Conservation (phyloP, 2,797 vertebrate species). For the Alectoris magna region DNA sequence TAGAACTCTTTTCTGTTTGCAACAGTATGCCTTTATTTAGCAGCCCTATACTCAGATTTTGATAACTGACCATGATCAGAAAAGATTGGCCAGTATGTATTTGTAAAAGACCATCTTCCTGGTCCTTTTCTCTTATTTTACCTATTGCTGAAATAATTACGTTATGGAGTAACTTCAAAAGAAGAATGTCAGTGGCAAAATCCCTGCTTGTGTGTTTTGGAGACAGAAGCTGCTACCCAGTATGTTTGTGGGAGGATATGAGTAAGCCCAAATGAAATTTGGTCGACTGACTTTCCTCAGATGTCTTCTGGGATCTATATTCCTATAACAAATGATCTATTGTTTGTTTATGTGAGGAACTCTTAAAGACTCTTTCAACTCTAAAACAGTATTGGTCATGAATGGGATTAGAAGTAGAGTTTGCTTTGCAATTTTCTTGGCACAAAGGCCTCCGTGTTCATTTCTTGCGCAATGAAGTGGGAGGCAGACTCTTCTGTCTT, state of each 20-base stretch:
- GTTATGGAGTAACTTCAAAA: not conserved
- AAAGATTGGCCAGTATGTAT: not conserved
- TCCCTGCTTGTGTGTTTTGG: not conserved
- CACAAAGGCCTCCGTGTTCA: not conserved
- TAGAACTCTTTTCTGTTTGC: not conserved
- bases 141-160: not conserved
- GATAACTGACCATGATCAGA: not conserved
- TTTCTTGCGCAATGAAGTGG: not conserved
- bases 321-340: not conserved
- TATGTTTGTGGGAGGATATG: not conserved
- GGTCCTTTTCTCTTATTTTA: not conserved
- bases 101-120: not conserved
- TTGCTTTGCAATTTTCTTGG: slow-evolving; percentile 41
- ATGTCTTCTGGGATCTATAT: not conserved
- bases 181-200: not conserved
- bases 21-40: not conserved
- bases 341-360: not conserved
- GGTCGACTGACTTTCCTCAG: not conserved
- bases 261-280: not conserved
- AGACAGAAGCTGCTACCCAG: not conserved
- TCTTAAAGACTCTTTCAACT: slow-evolving; percentile 1
- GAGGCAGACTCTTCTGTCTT: not conserved
- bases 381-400: not conserved
- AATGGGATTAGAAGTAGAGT: slow-evolving; percentile 22
- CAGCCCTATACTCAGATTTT: not conserved